Base-by-base conservation (phyloP, 2,888 invertebrate genomes). In the Synergus gifuensis region DNA sequence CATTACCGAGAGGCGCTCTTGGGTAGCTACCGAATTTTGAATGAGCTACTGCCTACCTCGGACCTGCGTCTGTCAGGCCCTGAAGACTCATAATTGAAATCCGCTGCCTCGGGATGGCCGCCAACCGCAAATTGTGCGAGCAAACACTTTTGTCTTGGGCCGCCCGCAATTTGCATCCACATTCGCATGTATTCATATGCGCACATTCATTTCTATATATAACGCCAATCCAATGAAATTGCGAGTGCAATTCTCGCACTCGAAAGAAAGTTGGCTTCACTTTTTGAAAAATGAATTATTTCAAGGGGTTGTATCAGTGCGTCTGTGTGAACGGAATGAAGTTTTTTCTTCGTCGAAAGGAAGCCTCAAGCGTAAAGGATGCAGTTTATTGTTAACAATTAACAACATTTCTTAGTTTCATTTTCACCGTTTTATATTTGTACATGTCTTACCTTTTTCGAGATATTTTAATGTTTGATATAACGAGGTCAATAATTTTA, bases 1-100 rank as follows among this genome's bases (percentile, higher is more conserved):
- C 92, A 92, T 92, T 92, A 92, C 90, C 86, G 86, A 85, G 88
- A 88, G 89, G 88, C 88, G 87, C 88, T 86, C 89, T 83, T 85
- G 83, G 85, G 84, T 87, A 89, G 92, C 92, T 92, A 92, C 92
- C 91, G 92, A 92, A 92, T 92, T 92, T 91, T 89, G 90, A 91
- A 91, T 90, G 91, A 90, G 91, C 90, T 90, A 89, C 87, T 86
- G 64, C 79, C 80, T 83, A 80, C 85, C 79, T 82, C 79, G 86
- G 80, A 85, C 82, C 85, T 82, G 83, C 85, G 85, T 86, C 88
- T 85, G 87, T 87, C 87, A 86, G 88, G 82, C 84, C 82, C 87
- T 87, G 87, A 88, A 89, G 88, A 89, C 87, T 89, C 89, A 88
- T 91, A 91, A 92, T 92, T 92, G 92, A 92, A 92, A 92, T 91